phyloP scores from a whole-genome alignment of 2,888 invertebrate species.

The Toxonevra muliebris region DNA sequence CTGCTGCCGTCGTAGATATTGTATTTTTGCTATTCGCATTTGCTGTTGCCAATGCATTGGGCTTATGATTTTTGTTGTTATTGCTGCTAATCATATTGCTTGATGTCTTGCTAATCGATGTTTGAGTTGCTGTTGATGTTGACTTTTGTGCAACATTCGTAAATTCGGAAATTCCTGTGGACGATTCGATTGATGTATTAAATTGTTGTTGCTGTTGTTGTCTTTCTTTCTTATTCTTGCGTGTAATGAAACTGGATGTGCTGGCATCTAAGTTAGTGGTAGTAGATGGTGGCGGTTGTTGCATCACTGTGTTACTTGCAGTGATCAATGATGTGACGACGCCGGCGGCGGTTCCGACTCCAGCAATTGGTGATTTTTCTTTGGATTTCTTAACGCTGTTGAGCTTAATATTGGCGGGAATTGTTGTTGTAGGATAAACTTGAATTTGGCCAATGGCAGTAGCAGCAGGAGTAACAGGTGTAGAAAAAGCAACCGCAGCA shows the following conservation, averaged over 20 bases:
- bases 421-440: too few relatives aligned
- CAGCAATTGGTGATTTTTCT: constrained; percentile 24
- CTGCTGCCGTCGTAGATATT: not conserved
- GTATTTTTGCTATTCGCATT: constrained; percentile 13
- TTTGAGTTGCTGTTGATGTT: constrained; percentile 16
- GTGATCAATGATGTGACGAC: not conserved
- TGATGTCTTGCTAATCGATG: constrained; percentile 28
- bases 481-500: not conserved
- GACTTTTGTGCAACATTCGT: constrained; percentile 33
- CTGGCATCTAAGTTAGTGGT: not conserved
- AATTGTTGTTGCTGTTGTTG: constrained; percentile 7
- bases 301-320: not conserved
- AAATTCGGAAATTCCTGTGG: constrained; percentile 6
- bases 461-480: constrained; percentile 17
- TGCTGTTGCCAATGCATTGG: not conserved
- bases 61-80: constrained; percentile 10
- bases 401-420: not conserved
- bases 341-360: not conserved
- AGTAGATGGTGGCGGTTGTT: not conserved
- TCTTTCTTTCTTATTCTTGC: constrained; percentile 39
- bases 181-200: not conserved
- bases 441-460: too few relatives aligned
- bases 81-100: constrained; percentile 12
- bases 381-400: constrained; percentile 27
- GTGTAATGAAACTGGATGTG: constrained; percentile 6